Evolutionary conservation across 2,797 vertebrate genomes (phyloP), one percentile per base, ranked within the genome.

Genomic region (Hemitrygon akajei): DNA sequence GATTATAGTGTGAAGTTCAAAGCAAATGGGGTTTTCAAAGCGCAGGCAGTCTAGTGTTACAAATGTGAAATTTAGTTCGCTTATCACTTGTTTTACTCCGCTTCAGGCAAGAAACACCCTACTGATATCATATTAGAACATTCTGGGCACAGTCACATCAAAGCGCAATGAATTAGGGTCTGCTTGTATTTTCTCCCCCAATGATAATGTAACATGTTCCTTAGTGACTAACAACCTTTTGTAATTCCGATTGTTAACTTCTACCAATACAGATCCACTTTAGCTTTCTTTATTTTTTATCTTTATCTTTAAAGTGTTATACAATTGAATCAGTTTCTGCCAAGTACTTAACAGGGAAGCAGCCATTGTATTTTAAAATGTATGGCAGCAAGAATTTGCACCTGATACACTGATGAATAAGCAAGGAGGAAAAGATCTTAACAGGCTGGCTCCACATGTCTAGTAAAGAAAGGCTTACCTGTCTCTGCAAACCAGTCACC

Each of bases 1-100:
- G 63, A 69, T 89, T 20, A 16, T n/a, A 69, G 86, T 89, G 86
- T 89, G 86, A 89, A 89, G 86, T 89, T 89, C 86, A 89, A 89
- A 89, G 86, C 86, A 89, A 66, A 89, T 89, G 86, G 60, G 63
- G 27, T 16, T 37, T 66, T 89, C 7, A 11, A 34, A 34, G 58
- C 63, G 60, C 58, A 63, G 60, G 60, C 60, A 89, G n/a, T 16
- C 60, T n/a, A 34, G 60, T 37, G 86, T 34, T 89, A 37, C 20
- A 34, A 89, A 16, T 89, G 86, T 20, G 63, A 66, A 89, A 89
- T 63, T 14, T 58, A 87, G 63, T 87, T 56, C 37, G 63, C 86
- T 89, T 60, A 89, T 66, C 16, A 66, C 14, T 16, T 63, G n/a
- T 69, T 66, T 69, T 22, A 69, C 86, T 30, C 66, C 60, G 47